Evolutionary conservation across 2,888 invertebrate genomes (phyloP).

Genomic region (Parnassius mnemosyne): DNA sequence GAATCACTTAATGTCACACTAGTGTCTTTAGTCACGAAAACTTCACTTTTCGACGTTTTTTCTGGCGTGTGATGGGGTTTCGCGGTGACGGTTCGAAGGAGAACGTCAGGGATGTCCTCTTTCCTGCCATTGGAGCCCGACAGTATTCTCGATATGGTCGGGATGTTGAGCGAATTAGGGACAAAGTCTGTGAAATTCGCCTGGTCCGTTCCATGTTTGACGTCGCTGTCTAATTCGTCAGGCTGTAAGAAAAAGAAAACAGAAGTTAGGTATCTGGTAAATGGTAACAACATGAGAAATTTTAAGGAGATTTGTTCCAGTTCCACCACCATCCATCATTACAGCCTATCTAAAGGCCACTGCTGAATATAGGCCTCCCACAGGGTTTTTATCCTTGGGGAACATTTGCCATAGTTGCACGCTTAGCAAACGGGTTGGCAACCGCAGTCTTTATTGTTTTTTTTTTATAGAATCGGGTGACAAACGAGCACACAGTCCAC

Average conservation of each 20-base stretch:
- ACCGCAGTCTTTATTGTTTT: too few species aligned
- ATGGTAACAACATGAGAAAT: too few species aligned
- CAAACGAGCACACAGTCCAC: too few species aligned
- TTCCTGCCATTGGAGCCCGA: conserved; percentile 92
- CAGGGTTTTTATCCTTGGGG: too few species aligned
- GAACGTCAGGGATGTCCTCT: conserved; percentile 89
- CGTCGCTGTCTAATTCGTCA: conserved; percentile 68
- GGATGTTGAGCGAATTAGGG: conserved; percentile 85
- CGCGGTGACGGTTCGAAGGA: conserved; percentile 85
- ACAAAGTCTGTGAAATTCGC: conserved; percentile 83
- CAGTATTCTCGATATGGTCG: conserved; percentile 91
- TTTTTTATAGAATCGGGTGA: too few species aligned
- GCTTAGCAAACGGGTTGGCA: too few species aligned
- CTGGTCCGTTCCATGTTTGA: conserved; percentile 67
- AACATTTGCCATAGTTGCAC: too few species aligned
- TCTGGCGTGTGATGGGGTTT: conserved; percentile 73
- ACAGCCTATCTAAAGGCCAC: too few species aligned
- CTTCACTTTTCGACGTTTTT: conserved; percentile 68
- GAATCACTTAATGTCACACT: conserved; percentile 71
- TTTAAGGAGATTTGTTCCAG: too few species aligned
- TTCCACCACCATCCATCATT: too few species aligned
- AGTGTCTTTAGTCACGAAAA: conserved; percentile 66
- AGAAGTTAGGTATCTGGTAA: conserved; percentile 1
- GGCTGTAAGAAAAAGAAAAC: conserved; percentile 51
- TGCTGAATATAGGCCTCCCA: too few species aligned